Evolutionary conservation across 2,888 invertebrate genomes (phyloP).

Genomic region (Physocephala rufipes): DNA sequence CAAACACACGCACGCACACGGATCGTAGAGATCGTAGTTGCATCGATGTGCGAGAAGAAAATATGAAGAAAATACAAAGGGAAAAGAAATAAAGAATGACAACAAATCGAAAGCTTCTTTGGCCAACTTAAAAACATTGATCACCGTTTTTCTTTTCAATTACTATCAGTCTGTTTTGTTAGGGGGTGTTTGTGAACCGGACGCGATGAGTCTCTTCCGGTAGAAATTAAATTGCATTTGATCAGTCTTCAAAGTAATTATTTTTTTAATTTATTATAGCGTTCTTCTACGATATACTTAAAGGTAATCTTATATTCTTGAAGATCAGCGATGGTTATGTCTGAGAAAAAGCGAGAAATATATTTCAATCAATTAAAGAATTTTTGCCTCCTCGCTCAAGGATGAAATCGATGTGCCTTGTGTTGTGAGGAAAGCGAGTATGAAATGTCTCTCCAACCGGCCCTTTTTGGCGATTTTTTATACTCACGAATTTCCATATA

Average conservation of each 20-base stretch:
- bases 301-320: constrained; percentile 22
- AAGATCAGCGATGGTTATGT: constrained; percentile 4
- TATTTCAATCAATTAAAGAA: too few relatives aligned
- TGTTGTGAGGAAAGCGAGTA: too few relatives aligned
- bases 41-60: too few relatives aligned
- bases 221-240: constrained; percentile 16
- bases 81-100: too few relatives aligned
- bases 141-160: constrained; percentile 5
- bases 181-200: not conserved
- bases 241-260: constrained; percentile 24
- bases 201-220: not conserved
- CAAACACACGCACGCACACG: not conserved
- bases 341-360: not conserved
- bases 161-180: not conserved
- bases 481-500: too few relatives aligned
- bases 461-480: too few relatives aligned
- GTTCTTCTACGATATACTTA: not conserved
- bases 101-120: constrained; percentile 4
- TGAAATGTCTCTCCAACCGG: too few relatives aligned
- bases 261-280: constrained; percentile 9
- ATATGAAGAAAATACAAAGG: too few relatives aligned
- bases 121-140: not conserved
- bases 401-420: too few relatives aligned
- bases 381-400: too few relatives aligned
- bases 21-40: too few relatives aligned